These are phyloP conservation scores for Callopanchax toddi DNA, from an alignment of 2,113 vertebrate species.

Conservation along the genomic window DNA sequence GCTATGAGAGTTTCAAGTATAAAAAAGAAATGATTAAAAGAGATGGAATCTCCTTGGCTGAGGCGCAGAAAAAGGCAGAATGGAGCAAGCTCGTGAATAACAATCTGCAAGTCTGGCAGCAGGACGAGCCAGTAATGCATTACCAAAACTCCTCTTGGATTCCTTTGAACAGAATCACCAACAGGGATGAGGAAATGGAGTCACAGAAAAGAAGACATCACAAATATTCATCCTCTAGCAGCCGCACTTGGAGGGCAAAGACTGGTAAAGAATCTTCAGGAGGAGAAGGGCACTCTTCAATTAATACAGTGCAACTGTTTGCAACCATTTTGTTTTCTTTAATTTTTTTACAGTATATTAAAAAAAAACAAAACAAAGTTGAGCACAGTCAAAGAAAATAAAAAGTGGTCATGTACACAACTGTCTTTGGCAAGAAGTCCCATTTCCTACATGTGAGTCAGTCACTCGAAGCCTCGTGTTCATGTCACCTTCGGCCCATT, in stretches of 20 bases:
- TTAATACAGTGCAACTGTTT: slow-evolving; percentile 88
- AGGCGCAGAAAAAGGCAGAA: slow-evolving; percentile 78
- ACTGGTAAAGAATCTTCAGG: slow-evolving; percentile 80
- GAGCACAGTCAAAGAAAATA: slow-evolving; percentile 84
- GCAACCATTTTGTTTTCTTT: slow-evolving; percentile 67
- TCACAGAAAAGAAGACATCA: slow-evolving; percentile 84
- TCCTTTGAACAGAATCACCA: slow-evolving; percentile 76
- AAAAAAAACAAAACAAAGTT: slow-evolving; percentile 71
- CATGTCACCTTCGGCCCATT: slow-evolving; percentile 99
- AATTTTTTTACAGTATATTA: slow-evolving; percentile 72
- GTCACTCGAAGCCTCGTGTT: slow-evolving; percentile 58
- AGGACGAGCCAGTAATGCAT: slow-evolving; percentile 70
- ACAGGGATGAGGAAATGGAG: slow-evolving; percentile 77
- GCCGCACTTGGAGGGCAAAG: slow-evolving; percentile 86
- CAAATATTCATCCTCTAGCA: slow-evolving; percentile 82
- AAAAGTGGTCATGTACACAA: slow-evolving; percentile 89
- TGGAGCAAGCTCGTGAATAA: slow-evolving; percentile 75
- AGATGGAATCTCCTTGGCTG: slow-evolving; percentile 83
- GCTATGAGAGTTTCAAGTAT: slow-evolving; percentile 78
- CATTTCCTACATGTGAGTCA: slow-evolving; percentile 66
- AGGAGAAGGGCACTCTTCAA: slow-evolving; percentile 80
- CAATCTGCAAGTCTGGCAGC: slow-evolving; percentile 77
- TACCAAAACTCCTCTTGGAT: slow-evolving; percentile 68
- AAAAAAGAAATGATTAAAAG: slow-evolving; percentile 79
- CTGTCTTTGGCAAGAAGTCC: slow-evolving; percentile 98